Evolutionary conservation across 1,140 invertebrate species (phyloP), one percentile per base, ranked within the genome.

Genomic region (Bombyx mandarina): DNA sequence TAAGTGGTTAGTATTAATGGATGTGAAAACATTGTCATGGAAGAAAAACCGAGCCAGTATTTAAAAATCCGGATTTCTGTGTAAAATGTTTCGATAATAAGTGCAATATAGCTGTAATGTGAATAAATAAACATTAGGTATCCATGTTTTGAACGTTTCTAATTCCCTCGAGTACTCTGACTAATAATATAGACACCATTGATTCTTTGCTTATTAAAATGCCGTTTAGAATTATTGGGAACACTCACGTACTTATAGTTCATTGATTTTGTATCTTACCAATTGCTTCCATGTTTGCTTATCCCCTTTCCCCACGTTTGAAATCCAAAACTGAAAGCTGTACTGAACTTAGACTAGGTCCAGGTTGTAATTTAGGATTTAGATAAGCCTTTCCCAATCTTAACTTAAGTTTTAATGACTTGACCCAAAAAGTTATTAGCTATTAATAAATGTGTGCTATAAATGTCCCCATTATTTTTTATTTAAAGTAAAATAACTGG

Each of bases 61-160:
- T 84, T 79, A 82, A 83, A 47, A 81, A 80, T 79, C 79, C 79
- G 78, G 77, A 86, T 83, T 79, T 83, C 75, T 79, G 74, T 80
- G 75, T 86, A 81, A 75, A 71, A 69, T 76, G 61, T 80, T 65
- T 79, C 72, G 75, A 68, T 58, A 60, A 70, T 79, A 81, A 86
- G 80, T 83, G 82, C 80, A 86, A 86, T 83, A 83, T 86, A 86
- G 80, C 59, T 77, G 74, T 86, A 83, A 81, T 75, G 63, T 75
- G 67, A 69, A 60, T 59, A 69, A 73, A 67, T 77, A 72, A 73
- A 67, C 62, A 56, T 69, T 63, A 48, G 43, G 46, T 48, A 43
- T 35, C 43, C 45, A 10, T 47, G n/a, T 56, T 49, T 48, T 56
- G 22, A 56, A 43, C 44, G 56, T 53, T 52, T 9, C 50, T 63